phyloP scores from a whole-genome alignment of 2,888 invertebrate species.

The Tridacna gigas region DNA sequence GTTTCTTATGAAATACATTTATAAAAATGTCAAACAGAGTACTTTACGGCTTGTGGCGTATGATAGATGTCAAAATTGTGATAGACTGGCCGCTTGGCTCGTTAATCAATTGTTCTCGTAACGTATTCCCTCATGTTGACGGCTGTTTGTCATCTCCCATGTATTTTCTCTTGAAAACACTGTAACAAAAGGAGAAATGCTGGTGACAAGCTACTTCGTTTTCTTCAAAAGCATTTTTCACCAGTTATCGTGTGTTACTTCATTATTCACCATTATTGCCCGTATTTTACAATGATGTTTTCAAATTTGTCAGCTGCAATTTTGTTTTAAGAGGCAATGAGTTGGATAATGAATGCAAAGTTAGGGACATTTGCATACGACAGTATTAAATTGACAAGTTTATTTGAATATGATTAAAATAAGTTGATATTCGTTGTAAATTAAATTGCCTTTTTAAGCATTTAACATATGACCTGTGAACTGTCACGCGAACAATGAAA shows the following conservation, averaged over 20 bases:
- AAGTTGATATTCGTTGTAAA: slow-evolving; percentile 19
- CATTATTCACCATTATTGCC: too few species aligned
- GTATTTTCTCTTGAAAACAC: too few species aligned
- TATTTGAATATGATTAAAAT: slow-evolving; percentile 60
- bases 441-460: slow-evolving; percentile 14
- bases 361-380: slow-evolving; percentile 43
- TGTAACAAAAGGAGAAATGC: too few species aligned
- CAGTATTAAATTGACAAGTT: slow-evolving; percentile 50
- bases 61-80: slow-evolving; percentile 39
- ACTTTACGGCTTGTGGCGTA: slow-evolving; percentile 32
- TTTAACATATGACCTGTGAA: slow-evolving; percentile 22
- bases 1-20: slow-evolving; percentile 51
- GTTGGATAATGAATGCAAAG: slow-evolving; percentile 30
- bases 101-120: slow-evolving; percentile 2
- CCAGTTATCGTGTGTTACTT: too few species aligned
- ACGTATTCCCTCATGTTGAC: too few species aligned
- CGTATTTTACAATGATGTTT: too few species aligned
- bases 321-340: too few species aligned
- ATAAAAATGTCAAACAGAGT: slow-evolving; percentile 45
- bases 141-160: too few species aligned
- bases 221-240: too few species aligned
- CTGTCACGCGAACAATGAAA: neutral
- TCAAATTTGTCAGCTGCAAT: too few species aligned
- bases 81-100: slow-evolving; percentile 28
- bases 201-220: too few species aligned